Percentiles rank a stretch among this genome's conserved stretches.
Conservation (phyloP, 2,888 invertebrate genomes). For the Hydriomena furcata region DNA sequence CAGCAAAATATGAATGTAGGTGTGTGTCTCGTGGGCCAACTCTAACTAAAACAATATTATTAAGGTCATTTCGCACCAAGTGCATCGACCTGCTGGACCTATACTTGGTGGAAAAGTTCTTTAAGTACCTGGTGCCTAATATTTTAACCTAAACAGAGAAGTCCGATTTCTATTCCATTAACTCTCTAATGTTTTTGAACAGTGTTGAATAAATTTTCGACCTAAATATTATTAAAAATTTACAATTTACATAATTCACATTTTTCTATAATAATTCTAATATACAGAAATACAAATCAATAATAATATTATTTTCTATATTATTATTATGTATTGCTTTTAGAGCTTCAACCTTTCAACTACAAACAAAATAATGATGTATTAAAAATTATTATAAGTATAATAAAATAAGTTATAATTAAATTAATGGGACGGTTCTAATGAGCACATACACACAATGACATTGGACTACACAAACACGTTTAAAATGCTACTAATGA, state of each 20-base stretch:
- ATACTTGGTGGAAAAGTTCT: too few species aligned
- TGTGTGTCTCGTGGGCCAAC: too few species aligned
- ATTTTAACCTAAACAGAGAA: too few species aligned
- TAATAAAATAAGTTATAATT: slow-evolving; percentile 24
- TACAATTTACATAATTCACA: slow-evolving; percentile 49
- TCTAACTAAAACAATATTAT: too few species aligned
- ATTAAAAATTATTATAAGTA: slow-evolving; percentile 6
- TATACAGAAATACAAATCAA: slow-evolving; percentile 39
- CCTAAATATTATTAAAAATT: slow-evolving; percentile 38
- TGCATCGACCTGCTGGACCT: too few species aligned
- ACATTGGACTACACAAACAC: slow-evolving; percentile 11
- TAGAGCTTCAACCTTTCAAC: slow-evolving; percentile 26
- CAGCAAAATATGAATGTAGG: too few species aligned
- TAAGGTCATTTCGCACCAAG: too few species aligned
- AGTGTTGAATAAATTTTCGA: too few species aligned
- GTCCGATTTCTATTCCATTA: background rate
- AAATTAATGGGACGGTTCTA: slow-evolving; percentile 34
- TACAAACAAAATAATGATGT: slow-evolving; percentile 19
- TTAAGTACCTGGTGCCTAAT: too few species aligned
- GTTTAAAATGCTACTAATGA: background rate
- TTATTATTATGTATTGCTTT: slow-evolving; percentile 46
- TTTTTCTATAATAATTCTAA: slow-evolving; percentile 33
- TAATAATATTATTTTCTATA: slow-evolving; percentile 23
- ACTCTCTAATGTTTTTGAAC: background rate
- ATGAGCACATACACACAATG: slow-evolving; percentile 27